phyloP scores from a whole-genome alignment of 2,888 invertebrate genomes.

The Diplazon laetatorius region DNA sequence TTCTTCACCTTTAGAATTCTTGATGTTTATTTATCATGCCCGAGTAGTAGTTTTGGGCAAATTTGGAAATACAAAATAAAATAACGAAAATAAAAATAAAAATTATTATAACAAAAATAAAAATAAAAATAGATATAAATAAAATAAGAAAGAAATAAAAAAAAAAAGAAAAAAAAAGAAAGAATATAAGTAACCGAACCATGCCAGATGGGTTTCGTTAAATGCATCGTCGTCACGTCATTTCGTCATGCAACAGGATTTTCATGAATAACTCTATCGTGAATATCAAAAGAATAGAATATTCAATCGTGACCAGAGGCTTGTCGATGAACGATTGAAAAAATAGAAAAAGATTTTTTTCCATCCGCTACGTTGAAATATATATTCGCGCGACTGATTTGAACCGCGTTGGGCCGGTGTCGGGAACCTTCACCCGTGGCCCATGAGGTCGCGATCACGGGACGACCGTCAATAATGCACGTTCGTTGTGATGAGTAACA shows the following conservation, averaged over 20 bases:
- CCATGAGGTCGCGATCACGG: constrained; percentile 46
- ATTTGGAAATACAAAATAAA: too few relatives aligned
- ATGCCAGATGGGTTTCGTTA: too few relatives aligned
- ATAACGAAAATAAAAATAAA: too few relatives aligned
- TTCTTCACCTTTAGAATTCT: too few relatives aligned
- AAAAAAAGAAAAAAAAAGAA: too few relatives aligned
- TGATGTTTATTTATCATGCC: too few relatives aligned
- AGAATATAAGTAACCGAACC: too few relatives aligned
- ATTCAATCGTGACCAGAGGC: constrained; percentile 62
- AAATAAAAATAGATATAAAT: too few relatives aligned
- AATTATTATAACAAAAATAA: too few relatives aligned
- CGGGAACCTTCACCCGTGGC: constrained; percentile 57
- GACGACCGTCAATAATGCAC: constrained; percentile 34
- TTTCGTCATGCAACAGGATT: not conserved
- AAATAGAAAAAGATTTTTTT: constrained; percentile 42
- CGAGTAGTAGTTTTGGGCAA: too few relatives aligned
- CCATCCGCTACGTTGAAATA: constrained; percentile 23
- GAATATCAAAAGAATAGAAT: constrained; percentile 59
- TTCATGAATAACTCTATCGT: constrained; percentile 7
- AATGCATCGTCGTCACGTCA: not conserved
- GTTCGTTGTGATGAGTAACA: constrained; percentile 34
- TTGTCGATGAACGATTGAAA: constrained; percentile 42
- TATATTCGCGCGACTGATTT: constrained; percentile 6
- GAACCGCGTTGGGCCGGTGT: constrained; percentile 33
- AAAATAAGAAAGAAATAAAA: too few relatives aligned